Evolutionary conservation across 1,140 invertebrate species (phyloP).

Genomic region (Papilio machaon): DNA sequence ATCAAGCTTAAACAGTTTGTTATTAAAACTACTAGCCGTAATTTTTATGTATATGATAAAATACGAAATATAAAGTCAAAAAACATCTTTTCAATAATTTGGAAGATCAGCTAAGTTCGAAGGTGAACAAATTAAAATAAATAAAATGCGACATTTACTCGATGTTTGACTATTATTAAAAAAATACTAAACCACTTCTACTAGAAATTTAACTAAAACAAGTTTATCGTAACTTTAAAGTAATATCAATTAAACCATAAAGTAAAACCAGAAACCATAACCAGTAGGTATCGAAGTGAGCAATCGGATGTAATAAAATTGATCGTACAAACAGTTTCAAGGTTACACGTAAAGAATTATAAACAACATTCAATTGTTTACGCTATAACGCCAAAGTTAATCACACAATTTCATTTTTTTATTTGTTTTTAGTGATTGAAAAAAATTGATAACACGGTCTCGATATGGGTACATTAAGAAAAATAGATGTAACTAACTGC

Average conservation of each 20-base stretch:
- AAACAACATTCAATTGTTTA: slow-evolving; percentile 15
- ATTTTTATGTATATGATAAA: too few species aligned
- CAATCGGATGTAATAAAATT: slow-evolving; percentile 1
- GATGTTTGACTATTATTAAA: too few species aligned
- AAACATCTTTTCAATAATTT: too few species aligned
- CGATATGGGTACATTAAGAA: not conserved
- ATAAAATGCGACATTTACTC: not conserved
- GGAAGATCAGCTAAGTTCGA: too few species aligned
- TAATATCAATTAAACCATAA: not conserved
- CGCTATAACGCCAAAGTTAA: not conserved
- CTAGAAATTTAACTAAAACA: too few species aligned
- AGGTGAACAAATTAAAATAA: not conserved
- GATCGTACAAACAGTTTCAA: not conserved
- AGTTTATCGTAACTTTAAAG: too few species aligned
- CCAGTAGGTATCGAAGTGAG: not conserved
- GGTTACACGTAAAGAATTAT: slow-evolving; percentile 2
- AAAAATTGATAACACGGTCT: not conserved
- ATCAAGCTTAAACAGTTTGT: not conserved
- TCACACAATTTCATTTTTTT: not conserved
- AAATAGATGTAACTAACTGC: not conserved
- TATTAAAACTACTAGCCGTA: not conserved
- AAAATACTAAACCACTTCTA: too few species aligned
- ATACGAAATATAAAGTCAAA: too few species aligned
- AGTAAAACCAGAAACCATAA: not conserved
- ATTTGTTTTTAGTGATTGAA: not conserved